Evolutionary conservation across 2,797 vertebrate genomes (phyloP).

Genomic region (Sebastes jordani): DNA sequence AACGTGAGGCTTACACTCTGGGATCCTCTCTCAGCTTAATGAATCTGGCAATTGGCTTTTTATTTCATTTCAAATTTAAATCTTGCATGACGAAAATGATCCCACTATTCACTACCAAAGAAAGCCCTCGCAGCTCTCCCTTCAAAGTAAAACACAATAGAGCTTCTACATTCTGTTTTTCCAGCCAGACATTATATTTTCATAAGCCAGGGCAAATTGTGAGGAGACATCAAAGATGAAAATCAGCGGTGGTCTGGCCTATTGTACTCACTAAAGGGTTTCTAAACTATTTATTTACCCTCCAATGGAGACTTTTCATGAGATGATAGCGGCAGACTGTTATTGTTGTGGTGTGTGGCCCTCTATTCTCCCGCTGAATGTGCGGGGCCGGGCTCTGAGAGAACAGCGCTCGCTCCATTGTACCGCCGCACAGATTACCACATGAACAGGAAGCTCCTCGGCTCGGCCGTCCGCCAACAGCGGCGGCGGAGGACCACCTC

Average conservation of each 20-base stretch:
- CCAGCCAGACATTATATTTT: slow-evolving; percentile 42
- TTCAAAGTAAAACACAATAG: slow-evolving; percentile 40
- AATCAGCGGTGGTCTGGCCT: slow-evolving; percentile 54
- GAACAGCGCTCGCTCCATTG: slow-evolving; percentile 58
- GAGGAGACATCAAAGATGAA: slow-evolving; percentile 64
- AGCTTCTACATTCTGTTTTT: slow-evolving; percentile 32
- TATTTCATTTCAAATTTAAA: slow-evolving; percentile 49
- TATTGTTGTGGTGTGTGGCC: slow-evolving; percentile 70
- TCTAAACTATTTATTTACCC: slow-evolving; percentile 76
- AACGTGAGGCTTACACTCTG: slow-evolving; percentile 5
- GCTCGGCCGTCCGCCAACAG: slow-evolving; percentile 49
- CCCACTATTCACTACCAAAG: slow-evolving; percentile 5
- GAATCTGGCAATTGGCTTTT: slow-evolving; percentile 43
- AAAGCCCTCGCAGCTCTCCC: slow-evolving; percentile 6
- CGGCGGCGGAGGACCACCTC: slow-evolving; percentile 59
- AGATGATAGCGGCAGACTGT: slow-evolving; percentile 61
- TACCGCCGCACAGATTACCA: slow-evolving; percentile 70
- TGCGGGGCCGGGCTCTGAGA: slow-evolving; percentile 48
- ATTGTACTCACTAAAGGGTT: slow-evolving; percentile 66
- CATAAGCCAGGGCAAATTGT: slow-evolving; percentile 37
- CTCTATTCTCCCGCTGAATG: slow-evolving; percentile 66
- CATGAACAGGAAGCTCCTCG: slow-evolving; percentile 77
- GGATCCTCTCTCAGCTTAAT: slow-evolving; percentile 34
- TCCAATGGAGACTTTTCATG: slow-evolving; percentile 66
- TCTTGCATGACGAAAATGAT: slow-evolving; percentile 27